Conservation (phyloP, 2,888 invertebrate species). For the Drosophila demipolita region DNA sequence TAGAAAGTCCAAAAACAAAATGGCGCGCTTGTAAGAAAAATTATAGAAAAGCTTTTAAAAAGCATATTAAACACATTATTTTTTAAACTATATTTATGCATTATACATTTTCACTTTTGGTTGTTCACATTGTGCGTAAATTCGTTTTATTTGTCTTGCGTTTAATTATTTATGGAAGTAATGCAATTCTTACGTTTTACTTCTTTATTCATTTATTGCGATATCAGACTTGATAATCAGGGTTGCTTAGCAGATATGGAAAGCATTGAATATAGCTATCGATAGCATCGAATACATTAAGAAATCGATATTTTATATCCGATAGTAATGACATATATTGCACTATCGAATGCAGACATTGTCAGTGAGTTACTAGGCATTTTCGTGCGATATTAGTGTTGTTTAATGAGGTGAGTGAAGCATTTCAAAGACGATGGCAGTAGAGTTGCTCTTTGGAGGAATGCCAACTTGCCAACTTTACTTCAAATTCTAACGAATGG, state of each 20-base stretch:
- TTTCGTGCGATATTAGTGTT: background rate
- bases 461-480: constrained; percentile 1
- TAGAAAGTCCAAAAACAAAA: constrained; percentile 75
- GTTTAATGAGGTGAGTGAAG: background rate
- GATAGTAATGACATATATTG: background rate
- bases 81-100: constrained; percentile 19
- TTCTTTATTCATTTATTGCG: constrained; percentile 65
- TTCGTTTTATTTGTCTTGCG: constrained; percentile 38
- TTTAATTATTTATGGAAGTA: constrained; percentile 50
- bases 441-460: background rate
- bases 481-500: background rate
- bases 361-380: background rate
- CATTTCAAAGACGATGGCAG: background rate
- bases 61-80: constrained; percentile 6
- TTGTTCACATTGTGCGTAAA: constrained; percentile 33
- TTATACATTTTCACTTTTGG: constrained; percentile 17
- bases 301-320: constrained; percentile 10
- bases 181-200: constrained; percentile 72
- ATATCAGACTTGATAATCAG: constrained; percentile 38
- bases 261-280: constrained; percentile 25
- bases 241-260: constrained; percentile 35
- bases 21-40: constrained; percentile 71
- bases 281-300: background rate
- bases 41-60: constrained; percentile 49
- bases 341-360: background rate